A percentile compares a stretch with the other conserved stretches of the same genome.
Evolutionary conservation across 2,113 vertebrate genomes (phyloP).

Genomic region (Seriola rivoliana): DNA sequence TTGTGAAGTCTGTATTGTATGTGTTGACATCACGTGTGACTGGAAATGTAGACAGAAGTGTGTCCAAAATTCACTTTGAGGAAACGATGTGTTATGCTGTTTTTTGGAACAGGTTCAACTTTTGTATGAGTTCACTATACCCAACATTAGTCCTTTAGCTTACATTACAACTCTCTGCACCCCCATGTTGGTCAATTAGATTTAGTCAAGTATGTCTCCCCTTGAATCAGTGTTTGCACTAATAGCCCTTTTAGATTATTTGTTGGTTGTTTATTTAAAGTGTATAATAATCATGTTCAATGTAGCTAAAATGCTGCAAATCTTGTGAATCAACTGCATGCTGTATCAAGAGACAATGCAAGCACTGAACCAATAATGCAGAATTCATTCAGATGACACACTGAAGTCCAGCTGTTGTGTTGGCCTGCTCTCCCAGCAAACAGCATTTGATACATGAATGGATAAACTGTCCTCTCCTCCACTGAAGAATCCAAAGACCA

Average conservation of each 20-base stretch:
- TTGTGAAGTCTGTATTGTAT: too few relatives aligned
- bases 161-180: background rate
- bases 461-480: slow-evolving; percentile 51
- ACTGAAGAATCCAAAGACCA: slow-evolving; percentile 28
- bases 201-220: background rate
- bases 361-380: slow-evolving; percentile 1
- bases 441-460: slow-evolving; percentile 34
- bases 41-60: too few relatives aligned
- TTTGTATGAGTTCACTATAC: too few relatives aligned
- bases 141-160: too few relatives aligned
- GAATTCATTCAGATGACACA: slow-evolving; percentile 20
- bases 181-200: background rate
- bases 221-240: background rate
- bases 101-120: too few relatives aligned
- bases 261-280: background rate
- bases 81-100: too few relatives aligned
- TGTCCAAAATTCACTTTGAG: too few relatives aligned
- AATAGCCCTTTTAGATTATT: background rate
- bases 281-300: background rate
- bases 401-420: slow-evolving; percentile 58
- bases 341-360: background rate
- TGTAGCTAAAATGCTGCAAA: background rate
- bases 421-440: slow-evolving; percentile 18
- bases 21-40: too few relatives aligned
- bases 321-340: background rate